Conservation (phyloP, 2,888 invertebrate species). For the Tipula unca region DNA sequence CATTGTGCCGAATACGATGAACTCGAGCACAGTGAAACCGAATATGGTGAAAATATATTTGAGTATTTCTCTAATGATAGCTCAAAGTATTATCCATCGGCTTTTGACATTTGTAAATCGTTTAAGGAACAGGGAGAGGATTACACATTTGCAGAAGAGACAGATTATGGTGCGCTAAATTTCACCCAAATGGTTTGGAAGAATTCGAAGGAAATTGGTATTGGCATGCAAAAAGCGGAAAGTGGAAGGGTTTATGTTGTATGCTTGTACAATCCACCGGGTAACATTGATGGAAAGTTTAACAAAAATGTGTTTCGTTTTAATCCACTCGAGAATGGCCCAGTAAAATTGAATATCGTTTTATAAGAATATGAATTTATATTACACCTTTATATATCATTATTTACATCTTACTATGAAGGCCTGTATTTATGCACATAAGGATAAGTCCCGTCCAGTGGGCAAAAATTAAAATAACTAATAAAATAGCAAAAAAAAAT, state of each 20-base stretch:
- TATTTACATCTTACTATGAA: too few species aligned
- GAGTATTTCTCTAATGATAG: background rate
- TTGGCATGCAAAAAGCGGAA: background rate
- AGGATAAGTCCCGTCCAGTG: too few species aligned
- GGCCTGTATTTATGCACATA: too few species aligned
- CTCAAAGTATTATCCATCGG: background rate
- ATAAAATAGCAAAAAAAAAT: too few species aligned
- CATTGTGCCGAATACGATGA: background rate
- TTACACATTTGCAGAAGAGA: background rate
- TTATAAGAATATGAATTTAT: too few species aligned
- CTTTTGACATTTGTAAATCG: background rate
- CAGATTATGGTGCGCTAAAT: background rate
- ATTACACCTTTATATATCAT: too few species aligned
- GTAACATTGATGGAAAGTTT: background rate
- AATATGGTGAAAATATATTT: background rate
- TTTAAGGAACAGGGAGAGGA: background rate
- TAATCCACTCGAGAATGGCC: too few species aligned
- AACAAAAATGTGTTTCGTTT: background rate
- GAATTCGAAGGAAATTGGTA: background rate
- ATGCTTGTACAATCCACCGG: background rate
- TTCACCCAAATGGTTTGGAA: background rate
- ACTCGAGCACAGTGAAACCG: background rate
- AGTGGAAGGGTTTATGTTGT: background rate
- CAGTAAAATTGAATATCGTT: too few species aligned
- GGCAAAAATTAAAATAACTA: too few species aligned